Evolutionary conservation across 2,888 invertebrate genomes (phyloP), one percentile per base, ranked within the genome.

Genomic region (Chloroclysta siterata): DNA sequence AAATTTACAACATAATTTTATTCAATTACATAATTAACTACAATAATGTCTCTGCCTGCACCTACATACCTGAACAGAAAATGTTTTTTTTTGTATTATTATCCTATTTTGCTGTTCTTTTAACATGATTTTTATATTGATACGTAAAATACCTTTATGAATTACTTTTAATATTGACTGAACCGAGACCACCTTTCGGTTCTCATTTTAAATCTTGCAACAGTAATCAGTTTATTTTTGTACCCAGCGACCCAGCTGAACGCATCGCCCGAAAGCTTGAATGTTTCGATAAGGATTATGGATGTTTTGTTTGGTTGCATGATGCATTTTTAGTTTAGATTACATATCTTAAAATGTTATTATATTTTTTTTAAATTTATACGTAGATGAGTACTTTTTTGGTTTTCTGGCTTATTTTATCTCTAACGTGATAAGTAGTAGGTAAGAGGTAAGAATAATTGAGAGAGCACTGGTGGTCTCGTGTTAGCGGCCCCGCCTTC

Each of bases 211-310:
- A 39, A 39, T 17, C 52, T 14, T 52, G 52, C 39, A 39, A 17
- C 15, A 14, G 17, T 15, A 36, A 39, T 17, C 11, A 22, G 52
- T 52, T 52, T 52, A 52, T 52, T 52, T 48, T 48, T 13, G 39
- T 36, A 52, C 39, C 17, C 15, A 39, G 36, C 11, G 15, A 52
- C 39, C 17, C 15, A 39, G 36, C 11, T 39, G 36, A 39, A 39
- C 36, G 36, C 36, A 11, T 11, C 39, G 17, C 15, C 1, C 39
- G 52, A 13, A 17, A 17, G 11, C 22, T 39, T 39, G 22, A 53
- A 53, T 13, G 53, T 44, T 53, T 42, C 22, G 22, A 42, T 53
- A 53, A 53, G 7, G 53, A 42, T n/a, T 53, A 42, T 14, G 42
- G 17, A 11, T 44, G 44, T 44, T 44, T 15, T 44, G 3, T 15